Evolutionary conservation across 1,140 invertebrate genomes (phyloP).

Genomic region (Mylabris phalerata): DNA sequence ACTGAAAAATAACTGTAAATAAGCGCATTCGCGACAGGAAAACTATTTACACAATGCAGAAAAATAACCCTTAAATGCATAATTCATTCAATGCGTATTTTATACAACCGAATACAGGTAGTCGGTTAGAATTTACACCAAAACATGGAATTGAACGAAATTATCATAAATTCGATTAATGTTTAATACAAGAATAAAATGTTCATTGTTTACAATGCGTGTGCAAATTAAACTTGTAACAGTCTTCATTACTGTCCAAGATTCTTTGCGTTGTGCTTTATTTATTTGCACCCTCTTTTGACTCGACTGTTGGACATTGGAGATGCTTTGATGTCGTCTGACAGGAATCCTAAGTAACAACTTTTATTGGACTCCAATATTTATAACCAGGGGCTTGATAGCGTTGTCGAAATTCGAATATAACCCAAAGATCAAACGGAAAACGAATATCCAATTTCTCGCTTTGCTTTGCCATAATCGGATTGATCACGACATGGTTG

Average conservation of each 20-base stretch:
- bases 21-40: conserved; percentile 16
- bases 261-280: conserved; percentile 7
- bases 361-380: conserved; percentile 43
- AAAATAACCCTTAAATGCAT: conserved; percentile 5
- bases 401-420: conserved; percentile 23
- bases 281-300: conserved; percentile 27
- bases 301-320: conserved; percentile 8
- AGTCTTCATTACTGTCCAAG: too few species aligned
- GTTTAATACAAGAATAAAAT: too few species aligned
- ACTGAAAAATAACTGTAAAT: conserved; percentile 1
- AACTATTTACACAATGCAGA: conserved; percentile 12
- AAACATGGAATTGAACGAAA: too few species aligned
- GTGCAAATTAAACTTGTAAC: too few species aligned
- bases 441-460: conserved; percentile 32
- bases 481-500: neutral
- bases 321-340: conserved; percentile 33
- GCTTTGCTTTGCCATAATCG: conserved; percentile 13
- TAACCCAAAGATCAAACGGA: conserved; percentile 29
- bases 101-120: neutral
- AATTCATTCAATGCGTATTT: conserved; percentile 7
- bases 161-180: too few species aligned
- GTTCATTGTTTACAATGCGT: too few species aligned
- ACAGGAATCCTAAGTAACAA: conserved; percentile 40
- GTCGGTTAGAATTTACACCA: too few species aligned
- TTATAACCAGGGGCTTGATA: conserved; percentile 34